Evolutionary conservation across 1,140 invertebrate species (phyloP), one percentile per base, ranked within the genome.

Genomic region (Periplaneta americana): DNA sequence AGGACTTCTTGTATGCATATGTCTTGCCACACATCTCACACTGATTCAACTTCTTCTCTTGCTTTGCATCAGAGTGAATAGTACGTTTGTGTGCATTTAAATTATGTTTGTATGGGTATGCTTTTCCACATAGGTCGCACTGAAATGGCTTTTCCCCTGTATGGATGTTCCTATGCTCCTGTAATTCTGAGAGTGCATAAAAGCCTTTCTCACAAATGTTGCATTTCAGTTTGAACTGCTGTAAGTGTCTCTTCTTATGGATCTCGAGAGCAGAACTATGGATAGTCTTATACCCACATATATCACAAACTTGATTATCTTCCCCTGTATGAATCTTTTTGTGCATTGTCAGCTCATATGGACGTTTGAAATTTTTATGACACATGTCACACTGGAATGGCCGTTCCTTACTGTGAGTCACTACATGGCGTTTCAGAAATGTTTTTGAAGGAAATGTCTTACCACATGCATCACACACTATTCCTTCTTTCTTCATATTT

Each of bases 121-220:
- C 86, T 82, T 92, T 92, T 0, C 88, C 89, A 80, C 92, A 93
- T 3, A 90, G 84, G 13, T 87, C 85, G 79, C 92, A 93, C 1
- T n/a, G n/a, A n/a, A 86, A 91, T 31, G 91, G 88, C 88, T 89
- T 86, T 86, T 90, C 84, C 36, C 92, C 89, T 6, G 92, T 87
- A 81, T 92, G 92, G 66, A 91, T 91, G 11, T 90, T 85, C 85
- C 90, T 90, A 81, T 92, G 92, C 37, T 91, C 88, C 82, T 91
- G 92, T 13, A 92, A 84, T 83, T 91, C 91, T 39, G 90, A 88
- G 36, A 90, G 90, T 83, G 87, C 89, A 3, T 88, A 85, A 48
- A 91, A 92, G 0, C 89, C 88, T 82, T 90, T 91, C 48, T 90
- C 86, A 78, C 89, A 90, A 11, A 91, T 87, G 76, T 92, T 91